Percentiles rank a stretch among this genome's conserved stretches.
Evolutionary conservation across 2,888 invertebrate species (phyloP).

Genomic region (Eristalinus sepulchralis): DNA sequence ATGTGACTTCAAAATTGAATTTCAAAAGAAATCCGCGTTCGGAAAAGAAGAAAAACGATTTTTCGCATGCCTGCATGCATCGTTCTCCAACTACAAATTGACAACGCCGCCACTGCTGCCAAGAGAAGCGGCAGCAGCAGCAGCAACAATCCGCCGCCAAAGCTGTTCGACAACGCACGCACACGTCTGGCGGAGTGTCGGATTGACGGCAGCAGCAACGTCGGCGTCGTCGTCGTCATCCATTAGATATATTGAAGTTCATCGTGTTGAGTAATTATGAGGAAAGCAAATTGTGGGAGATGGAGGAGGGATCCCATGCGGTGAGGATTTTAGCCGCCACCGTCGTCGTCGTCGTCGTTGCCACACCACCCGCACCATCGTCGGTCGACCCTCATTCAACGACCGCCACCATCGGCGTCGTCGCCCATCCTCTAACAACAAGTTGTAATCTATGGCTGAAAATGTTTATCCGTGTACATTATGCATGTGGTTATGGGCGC

Average conservation of each 20-base stretch:
- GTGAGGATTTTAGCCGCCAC: not conserved
- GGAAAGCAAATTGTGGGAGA: not conserved
- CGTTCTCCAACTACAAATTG: slow-evolving; percentile 4
- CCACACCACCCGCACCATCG: slow-evolving; percentile 9
- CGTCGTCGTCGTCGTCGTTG: slow-evolving; percentile 17
- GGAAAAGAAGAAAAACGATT: slow-evolving; percentile 40
- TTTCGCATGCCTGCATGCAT: slow-evolving; percentile 62
- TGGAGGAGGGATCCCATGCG: slow-evolving; percentile 9
- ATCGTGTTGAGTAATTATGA: slow-evolving; percentile 45
- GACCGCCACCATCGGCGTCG: slow-evolving; percentile 2
- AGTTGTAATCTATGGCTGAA: slow-evolving; percentile 51
- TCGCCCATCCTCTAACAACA: slow-evolving; percentile 10
- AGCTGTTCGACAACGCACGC: slow-evolving; percentile 29
- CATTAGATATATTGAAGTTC: slow-evolving; percentile 64
- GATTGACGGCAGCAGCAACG: slow-evolving; percentile 24
- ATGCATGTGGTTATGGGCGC: slow-evolving; percentile 63
- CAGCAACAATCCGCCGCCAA: slow-evolving; percentile 20
- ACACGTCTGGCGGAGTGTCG: slow-evolving; percentile 54
- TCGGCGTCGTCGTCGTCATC: slow-evolving; percentile 14
- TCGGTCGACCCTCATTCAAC: not conserved
- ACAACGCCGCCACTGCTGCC: not conserved
- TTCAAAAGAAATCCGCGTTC: slow-evolving; percentile 57
- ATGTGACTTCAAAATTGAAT: slow-evolving; percentile 7
- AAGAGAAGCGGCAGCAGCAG: not conserved
- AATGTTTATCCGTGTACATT: slow-evolving; percentile 47